Conservation (phyloP, 2,888 invertebrate genomes). For the Elmis aenea region DNA sequence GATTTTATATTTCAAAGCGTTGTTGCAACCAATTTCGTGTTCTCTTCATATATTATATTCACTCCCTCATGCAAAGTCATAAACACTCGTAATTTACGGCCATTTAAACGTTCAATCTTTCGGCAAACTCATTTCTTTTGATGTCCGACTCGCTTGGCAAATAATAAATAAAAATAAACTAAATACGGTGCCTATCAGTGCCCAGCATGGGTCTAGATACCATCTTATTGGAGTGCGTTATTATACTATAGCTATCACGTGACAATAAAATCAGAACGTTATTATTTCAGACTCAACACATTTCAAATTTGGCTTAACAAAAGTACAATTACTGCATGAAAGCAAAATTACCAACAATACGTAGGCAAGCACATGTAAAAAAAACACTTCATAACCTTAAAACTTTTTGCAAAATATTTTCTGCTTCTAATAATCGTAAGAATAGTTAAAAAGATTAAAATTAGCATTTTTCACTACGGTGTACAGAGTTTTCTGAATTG, state of each 20-base stretch:
- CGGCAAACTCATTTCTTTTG: conserved; percentile 12
- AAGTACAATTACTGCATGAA: too few species aligned
- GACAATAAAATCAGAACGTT: conserved; percentile 8
- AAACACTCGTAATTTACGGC: conserved; percentile 9
- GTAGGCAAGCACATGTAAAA: too few species aligned
- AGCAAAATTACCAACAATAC: too few species aligned
- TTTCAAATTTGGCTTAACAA: too few species aligned
- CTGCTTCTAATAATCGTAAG: too few species aligned
- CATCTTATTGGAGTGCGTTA: conserved; percentile 7
- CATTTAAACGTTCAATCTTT: conserved; percentile 11
- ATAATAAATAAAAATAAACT: conserved; percentile 10
- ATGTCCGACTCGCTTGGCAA: conserved; percentile 4
- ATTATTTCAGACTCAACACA: conserved; percentile 8
- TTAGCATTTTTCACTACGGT: too few species aligned
- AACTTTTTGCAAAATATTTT: too few species aligned
- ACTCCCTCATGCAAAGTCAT: conserved; percentile 10
- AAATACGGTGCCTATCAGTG: conserved; percentile 7
- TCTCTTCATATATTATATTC: conserved; percentile 6
- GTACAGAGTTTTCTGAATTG: too few species aligned
- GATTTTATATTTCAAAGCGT: too few species aligned
- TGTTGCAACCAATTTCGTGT: conserved; percentile 5
- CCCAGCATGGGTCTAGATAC: conserved; percentile 5
- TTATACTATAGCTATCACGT: conserved; percentile 10
- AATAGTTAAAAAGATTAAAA: too few species aligned
- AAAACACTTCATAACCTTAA: too few species aligned